Conservation (phyloP, 2,797 vertebrate genomes). For the Xenentodon cancila region DNA sequence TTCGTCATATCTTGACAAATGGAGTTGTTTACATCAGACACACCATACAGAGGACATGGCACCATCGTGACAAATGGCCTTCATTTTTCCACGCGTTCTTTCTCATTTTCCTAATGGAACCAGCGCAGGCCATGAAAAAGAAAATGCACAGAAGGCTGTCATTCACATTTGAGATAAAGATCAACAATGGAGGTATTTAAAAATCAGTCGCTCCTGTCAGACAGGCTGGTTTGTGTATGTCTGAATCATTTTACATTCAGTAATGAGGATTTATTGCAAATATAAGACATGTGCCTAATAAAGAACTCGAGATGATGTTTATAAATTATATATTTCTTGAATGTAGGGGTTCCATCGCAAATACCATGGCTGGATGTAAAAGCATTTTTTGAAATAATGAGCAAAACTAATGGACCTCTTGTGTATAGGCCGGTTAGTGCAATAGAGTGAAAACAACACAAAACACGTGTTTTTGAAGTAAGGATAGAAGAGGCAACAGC, state of each 20-base stretch:
- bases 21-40: slow-evolving; percentile 74
- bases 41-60: slow-evolving; percentile 61
- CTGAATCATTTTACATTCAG: slow-evolving; percentile 21
- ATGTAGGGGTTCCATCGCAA: no score
- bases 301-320: background rate
- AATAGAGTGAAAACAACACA: background rate
- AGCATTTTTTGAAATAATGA: no score
- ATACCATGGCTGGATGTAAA: no score
- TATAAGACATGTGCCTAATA: background rate
- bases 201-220: slow-evolving; percentile 67
- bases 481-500: background rate
- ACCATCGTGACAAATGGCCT: slow-evolving; percentile 73
- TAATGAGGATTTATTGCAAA: slow-evolving; percentile 17
- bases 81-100: slow-evolving; percentile 60
- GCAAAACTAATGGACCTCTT: no score
- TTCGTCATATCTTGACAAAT: slow-evolving; percentile 75
- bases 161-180: slow-evolving; percentile 70
- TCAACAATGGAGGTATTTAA: slow-evolving; percentile 68
- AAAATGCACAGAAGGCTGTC: slow-evolving; percentile 55
- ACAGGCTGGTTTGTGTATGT: slow-evolving; percentile 29
- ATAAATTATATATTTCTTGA: background rate
- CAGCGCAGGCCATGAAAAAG: slow-evolving; percentile 44
- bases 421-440: no score
- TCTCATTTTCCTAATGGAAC: slow-evolving; percentile 74
- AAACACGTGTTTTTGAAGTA: background rate